Percentiles rank a stretch among this genome's conserved stretches.
Evolutionary conservation across 1,140 invertebrate species (phyloP).

Genomic region (Potamilus streckersoni): DNA sequence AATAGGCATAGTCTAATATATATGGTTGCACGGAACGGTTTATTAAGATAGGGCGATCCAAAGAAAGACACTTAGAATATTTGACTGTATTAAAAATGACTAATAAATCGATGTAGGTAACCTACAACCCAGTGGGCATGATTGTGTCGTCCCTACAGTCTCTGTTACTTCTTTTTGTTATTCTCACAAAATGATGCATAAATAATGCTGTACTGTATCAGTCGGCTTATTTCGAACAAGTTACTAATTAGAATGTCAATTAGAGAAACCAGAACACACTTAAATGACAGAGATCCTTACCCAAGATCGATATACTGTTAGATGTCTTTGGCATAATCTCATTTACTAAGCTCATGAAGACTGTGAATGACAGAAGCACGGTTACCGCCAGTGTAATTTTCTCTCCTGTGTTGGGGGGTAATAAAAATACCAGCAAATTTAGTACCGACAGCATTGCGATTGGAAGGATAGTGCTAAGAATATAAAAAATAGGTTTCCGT

Average conservation of each 20-base stretch:
- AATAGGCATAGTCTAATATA: too few relatives aligned
- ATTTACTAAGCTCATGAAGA: constrained; percentile 73
- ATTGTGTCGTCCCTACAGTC: background rate
- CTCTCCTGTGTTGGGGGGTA: constrained; percentile 73
- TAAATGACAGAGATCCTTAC: constrained; percentile 51
- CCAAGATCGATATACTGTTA: constrained; percentile 72
- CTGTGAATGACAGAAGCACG: constrained; percentile 72
- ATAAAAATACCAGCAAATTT: constrained; percentile 72
- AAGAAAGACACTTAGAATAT: too few relatives aligned
- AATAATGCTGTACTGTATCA: background rate
- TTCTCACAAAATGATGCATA: background rate
- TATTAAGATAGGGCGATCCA: too few relatives aligned
- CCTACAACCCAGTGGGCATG: background rate
- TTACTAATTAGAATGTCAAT: background rate
- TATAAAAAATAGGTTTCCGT: constrained; percentile 65
- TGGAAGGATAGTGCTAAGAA: constrained; percentile 73
- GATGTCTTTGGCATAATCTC: constrained; percentile 74
- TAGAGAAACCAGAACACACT: background rate
- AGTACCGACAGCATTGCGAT: constrained; percentile 73
- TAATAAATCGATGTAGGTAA: background rate
- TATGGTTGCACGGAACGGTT: too few relatives aligned
- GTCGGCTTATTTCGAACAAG: background rate
- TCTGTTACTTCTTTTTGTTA: background rate
- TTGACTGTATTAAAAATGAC: too few relatives aligned
- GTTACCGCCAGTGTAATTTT: constrained; percentile 74